Conservation (phyloP, 2,797 vertebrate genomes). For the Triplophysa yarkandensis region DNA sequence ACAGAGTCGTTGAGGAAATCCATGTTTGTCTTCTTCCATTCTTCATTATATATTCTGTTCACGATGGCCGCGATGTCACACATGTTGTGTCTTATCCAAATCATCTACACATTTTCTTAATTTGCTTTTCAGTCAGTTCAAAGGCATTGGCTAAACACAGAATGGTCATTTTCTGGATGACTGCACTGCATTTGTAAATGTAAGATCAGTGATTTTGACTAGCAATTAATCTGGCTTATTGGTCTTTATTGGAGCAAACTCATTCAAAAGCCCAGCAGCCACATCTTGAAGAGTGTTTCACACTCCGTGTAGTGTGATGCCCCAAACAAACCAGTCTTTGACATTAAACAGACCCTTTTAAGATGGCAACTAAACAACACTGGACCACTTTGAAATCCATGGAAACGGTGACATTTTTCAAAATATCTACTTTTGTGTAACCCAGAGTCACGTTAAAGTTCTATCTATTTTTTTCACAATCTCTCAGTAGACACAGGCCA, state of each 20-base stretch:
- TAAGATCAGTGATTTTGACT: slow-evolving; percentile 3
- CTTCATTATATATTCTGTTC: not conserved
- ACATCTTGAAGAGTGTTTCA: not conserved
- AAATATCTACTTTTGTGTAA: too few species aligned
- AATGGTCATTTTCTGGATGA: not conserved
- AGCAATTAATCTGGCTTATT: not conserved
- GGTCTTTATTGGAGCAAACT: not conserved
- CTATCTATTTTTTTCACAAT: too few species aligned
- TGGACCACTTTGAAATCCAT: too few species aligned
- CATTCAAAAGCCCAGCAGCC: not conserved
- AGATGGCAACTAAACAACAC: too few species aligned
- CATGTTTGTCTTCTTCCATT: slow-evolving; percentile 42
- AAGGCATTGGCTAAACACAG: not conserved
- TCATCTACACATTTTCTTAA: not conserved
- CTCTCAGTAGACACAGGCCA: not conserved
- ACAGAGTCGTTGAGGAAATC: slow-evolving; percentile 41
- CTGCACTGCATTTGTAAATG: not conserved
- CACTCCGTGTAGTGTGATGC: not conserved
- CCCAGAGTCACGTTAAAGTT: too few species aligned
- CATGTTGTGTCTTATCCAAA: not conserved
- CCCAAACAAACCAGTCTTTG: not conserved
- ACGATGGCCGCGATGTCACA: not conserved
- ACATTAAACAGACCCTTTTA: not conserved
- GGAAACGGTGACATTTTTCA: too few species aligned
- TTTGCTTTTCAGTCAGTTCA: not conserved